A percentile compares a stretch with the other conserved stretches of the same genome.
phyloP scores from a whole-genome alignment of 2,113 vertebrate genomes.

The Eudyptes chrysolophus region DNA sequence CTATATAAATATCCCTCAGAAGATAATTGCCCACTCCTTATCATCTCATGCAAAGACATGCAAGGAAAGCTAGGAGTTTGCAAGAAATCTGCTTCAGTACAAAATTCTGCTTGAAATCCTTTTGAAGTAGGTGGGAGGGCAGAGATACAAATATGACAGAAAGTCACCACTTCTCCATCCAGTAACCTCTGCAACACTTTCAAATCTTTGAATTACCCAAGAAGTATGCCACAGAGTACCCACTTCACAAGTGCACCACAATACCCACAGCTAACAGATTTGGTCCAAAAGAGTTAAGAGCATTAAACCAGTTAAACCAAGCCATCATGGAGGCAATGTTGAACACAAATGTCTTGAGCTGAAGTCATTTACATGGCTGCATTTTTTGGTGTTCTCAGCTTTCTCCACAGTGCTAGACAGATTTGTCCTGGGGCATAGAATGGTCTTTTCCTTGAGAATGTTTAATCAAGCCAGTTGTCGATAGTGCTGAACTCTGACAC shows the following conservation, averaged over 20 bases:
- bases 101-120: neutral
- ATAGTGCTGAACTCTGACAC: neutral
- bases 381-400: neutral
- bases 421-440: neutral
- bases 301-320: neutral
- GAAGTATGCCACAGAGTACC: neutral
- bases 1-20: conserved; percentile 34
- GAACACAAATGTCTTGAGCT: neutral
- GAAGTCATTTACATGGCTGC: neutral
- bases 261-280: neutral
- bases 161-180: neutral
- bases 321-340: neutral
- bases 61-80: neutral
- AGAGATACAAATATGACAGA: neutral
- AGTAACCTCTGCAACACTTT: neutral
- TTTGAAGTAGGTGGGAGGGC: neutral
- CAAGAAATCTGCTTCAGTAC: neutral
- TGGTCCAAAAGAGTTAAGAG: neutral
- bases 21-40: conserved; percentile 40
- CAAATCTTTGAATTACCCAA: neutral
- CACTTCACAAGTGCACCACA: neutral
- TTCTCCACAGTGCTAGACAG: neutral
- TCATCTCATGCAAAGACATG: neutral
- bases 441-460: neutral
- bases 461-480: neutral